Evolutionary conservation across 2,113 vertebrate genomes (phyloP).

Genomic region (Acanthisitta chloris): DNA sequence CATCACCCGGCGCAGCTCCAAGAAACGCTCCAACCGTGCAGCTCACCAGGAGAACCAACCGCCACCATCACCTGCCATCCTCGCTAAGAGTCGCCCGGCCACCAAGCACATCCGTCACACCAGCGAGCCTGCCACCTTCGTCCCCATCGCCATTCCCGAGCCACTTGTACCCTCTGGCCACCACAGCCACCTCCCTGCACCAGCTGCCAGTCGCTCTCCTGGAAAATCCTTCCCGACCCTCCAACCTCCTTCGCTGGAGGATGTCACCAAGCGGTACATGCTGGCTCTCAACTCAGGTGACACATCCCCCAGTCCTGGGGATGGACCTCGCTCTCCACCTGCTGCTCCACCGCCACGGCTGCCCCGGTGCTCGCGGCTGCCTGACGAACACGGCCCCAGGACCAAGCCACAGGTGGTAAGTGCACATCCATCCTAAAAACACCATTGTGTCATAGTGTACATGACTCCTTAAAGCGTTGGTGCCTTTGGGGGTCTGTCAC

Average conservation of each 20-base stretch:
- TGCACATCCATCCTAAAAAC: not conserved
- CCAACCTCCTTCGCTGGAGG: slow-evolving; percentile 83
- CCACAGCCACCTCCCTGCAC: not conserved
- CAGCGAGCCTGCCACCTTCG: slow-evolving; percentile 86
- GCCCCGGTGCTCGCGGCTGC: slow-evolving; percentile 62
- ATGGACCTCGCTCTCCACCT: slow-evolving; percentile 68
- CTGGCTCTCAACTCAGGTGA: slow-evolving; percentile 77
- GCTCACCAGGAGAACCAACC: slow-evolving; percentile 77
- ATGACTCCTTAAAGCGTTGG: fast-evolving
- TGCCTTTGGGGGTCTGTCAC: not conserved
- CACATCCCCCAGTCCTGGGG: slow-evolving; percentile 44
- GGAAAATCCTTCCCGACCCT: slow-evolving; percentile 54
- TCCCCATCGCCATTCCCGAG: slow-evolving; percentile 80
- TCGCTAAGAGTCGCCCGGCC: slow-evolving; percentile 56
- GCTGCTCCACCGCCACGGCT: slow-evolving; percentile 59
- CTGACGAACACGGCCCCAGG: slow-evolving; percentile 74
- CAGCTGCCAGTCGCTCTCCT: slow-evolving; percentile 44
- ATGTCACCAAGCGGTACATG: slow-evolving; percentile 88
- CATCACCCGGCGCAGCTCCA: slow-evolving; percentile 77
- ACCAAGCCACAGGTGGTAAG: slow-evolving; percentile 96
- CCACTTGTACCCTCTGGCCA: slow-evolving; percentile 54
- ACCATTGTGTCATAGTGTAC: fast-evolving
- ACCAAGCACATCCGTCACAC: slow-evolving; percentile 86
- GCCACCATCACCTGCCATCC: not conserved
- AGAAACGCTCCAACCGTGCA: slow-evolving; percentile 83